Evolutionary conservation across 2,888 invertebrate genomes (phyloP).

Genomic region (Trachelus stipa): DNA sequence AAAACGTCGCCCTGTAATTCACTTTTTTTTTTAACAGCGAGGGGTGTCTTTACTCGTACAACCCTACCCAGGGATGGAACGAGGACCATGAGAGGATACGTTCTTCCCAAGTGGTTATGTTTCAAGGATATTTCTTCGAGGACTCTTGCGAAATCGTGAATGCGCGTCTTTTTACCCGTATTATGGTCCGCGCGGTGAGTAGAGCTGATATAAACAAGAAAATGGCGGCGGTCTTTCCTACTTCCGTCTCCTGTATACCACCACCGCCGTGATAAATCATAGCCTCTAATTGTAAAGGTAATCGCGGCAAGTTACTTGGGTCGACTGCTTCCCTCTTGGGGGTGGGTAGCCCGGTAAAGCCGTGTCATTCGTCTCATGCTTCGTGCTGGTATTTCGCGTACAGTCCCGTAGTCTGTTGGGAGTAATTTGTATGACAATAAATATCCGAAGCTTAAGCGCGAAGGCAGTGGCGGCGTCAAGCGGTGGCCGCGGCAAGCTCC

Average conservation of each 20-base stretch:
- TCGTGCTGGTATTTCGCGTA: slow-evolving; percentile 17
- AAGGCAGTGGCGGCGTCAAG: slow-evolving; percentile 45
- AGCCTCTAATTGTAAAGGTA: slow-evolving; percentile 19
- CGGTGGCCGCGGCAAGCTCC: slow-evolving; percentile 41
- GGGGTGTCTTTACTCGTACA: background rate
- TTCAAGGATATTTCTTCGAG: background rate
- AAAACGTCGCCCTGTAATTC: slow-evolving; percentile 53
- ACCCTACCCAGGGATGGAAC: background rate
- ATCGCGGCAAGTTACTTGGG: slow-evolving; percentile 19
- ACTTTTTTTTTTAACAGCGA: slow-evolving; percentile 31
- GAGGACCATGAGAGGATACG: slow-evolving; percentile 10
- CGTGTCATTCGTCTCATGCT: slow-evolving; percentile 28
- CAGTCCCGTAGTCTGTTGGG: slow-evolving; percentile 27
- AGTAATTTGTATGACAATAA: slow-evolving; percentile 43
- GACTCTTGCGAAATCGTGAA: background rate
- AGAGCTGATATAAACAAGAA: background rate
- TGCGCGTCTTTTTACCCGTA: background rate
- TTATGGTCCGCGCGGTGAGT: background rate
- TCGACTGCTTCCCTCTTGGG: slow-evolving; percentile 13
- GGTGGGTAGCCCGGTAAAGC: slow-evolving; percentile 20
- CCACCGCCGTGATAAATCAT: slow-evolving; percentile 9
- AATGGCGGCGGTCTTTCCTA: background rate
- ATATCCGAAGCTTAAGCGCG: slow-evolving; percentile 32
- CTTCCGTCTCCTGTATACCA: background rate
- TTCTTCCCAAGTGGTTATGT: slow-evolving; percentile 3